These are phyloP conservation scores for Salmo trutta DNA, from an alignment of 2,797 vertebrate genomes.

Conservation along the genomic window DNA sequence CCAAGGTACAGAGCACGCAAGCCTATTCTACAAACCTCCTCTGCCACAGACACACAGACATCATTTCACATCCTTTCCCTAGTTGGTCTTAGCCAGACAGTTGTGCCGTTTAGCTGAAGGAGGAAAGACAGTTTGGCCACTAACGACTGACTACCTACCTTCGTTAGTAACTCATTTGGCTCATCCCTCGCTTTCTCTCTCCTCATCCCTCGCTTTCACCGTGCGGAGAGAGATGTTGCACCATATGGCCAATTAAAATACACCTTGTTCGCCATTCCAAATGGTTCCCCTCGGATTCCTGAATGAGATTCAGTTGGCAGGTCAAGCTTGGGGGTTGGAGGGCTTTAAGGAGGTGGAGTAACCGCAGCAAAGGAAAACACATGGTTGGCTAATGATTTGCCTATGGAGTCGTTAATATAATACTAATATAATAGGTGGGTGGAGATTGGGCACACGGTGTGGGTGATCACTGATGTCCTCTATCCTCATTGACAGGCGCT, in stretches of 20 bases:
- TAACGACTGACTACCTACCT: slow-evolving; percentile 56
- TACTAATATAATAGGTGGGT: slow-evolving; percentile 48
- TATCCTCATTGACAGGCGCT: slow-evolving; percentile 33
- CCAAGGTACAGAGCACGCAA: slow-evolving; percentile 14
- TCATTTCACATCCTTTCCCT: slow-evolving; percentile 21
- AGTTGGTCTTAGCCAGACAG: slow-evolving; percentile 12
- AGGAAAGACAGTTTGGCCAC: slow-evolving; percentile 38
- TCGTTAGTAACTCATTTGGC: slow-evolving; percentile 43
- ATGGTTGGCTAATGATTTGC: slow-evolving; percentile 68
- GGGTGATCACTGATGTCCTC: slow-evolving; percentile 36
- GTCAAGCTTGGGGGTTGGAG: slow-evolving; percentile 44
- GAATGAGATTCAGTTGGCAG: slow-evolving; percentile 53
- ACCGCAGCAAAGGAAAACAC: slow-evolving; percentile 50
- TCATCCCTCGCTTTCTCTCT: slow-evolving; percentile 32
- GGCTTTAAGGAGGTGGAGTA: neutral
- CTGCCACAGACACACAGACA: slow-evolving; percentile 51
- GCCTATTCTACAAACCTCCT: slow-evolving; percentile 29
- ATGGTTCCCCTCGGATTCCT: slow-evolving; percentile 62
- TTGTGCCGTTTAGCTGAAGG: slow-evolving; percentile 20
- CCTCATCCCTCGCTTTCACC: neutral
- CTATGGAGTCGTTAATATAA: slow-evolving; percentile 53
- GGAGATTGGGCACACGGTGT: slow-evolving; percentile 35
- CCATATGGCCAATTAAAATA: slow-evolving; percentile 79
- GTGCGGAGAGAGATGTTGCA: slow-evolving; percentile 40
- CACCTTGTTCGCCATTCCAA: slow-evolving; percentile 70